Evolutionary conservation across 2,113 vertebrate species (phyloP).

Genomic region (Pelecanus crispus): DNA sequence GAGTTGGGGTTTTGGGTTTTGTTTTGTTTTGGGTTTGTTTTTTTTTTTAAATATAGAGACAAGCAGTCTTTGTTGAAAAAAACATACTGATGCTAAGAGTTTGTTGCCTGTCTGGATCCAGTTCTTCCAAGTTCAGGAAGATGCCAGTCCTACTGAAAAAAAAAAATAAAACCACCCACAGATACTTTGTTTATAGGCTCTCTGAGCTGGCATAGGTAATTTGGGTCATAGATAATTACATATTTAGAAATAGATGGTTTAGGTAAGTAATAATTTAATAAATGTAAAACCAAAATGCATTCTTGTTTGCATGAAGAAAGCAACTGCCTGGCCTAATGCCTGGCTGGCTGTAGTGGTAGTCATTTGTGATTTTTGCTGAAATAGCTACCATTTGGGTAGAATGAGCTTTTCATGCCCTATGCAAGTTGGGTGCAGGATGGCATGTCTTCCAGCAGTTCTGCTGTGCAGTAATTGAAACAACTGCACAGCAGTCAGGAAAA

Average conservation of each 20-base stretch:
- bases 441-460: neutral
- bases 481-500: neutral
- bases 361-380: neutral
- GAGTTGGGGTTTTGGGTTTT: neutral
- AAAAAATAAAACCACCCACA: too few species aligned
- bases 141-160: neutral
- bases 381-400: rapidly evolving
- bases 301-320: neutral
- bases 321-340: neutral
- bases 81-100: neutral
- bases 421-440: neutral
- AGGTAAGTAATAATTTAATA: neutral
- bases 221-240: neutral
- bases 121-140: neutral
- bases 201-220: neutral
- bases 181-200: neutral
- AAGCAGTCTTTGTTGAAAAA: neutral
- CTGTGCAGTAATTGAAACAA: neutral
- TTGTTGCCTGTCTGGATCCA: neutral
- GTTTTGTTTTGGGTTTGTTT: neutral
- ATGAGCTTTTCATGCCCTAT: neutral
- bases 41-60: too few species aligned
- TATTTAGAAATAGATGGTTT: neutral
- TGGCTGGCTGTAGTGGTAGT: neutral
- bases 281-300: neutral